These are phyloP conservation scores for Chymomyza procnemis DNA, from an alignment of 2,888 invertebrate genomes.

Conservation along the genomic window DNA sequence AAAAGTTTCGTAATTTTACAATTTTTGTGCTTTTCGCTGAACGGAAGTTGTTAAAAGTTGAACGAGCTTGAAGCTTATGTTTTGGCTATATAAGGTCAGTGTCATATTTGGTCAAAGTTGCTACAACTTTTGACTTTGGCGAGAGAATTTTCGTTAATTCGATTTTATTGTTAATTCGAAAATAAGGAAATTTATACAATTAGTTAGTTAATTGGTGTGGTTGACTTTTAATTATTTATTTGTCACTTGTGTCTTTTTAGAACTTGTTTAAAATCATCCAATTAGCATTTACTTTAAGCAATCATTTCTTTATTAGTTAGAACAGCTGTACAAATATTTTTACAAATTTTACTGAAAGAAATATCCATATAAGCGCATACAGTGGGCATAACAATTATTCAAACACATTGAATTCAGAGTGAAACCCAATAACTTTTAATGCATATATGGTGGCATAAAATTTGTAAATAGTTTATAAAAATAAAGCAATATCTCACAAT, in stretches of 20 bases:
- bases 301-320: neutral
- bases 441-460: too few relatives aligned
- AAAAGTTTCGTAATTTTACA: neutral
- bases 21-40: neutral
- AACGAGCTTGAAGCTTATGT: neutral
- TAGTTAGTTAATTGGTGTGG: neutral
- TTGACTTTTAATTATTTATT: neutral
- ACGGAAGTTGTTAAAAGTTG: neutral
- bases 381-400: too few relatives aligned
- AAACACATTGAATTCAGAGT: too few relatives aligned
- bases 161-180: neutral
- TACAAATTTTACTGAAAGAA: neutral
- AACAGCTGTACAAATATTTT: neutral
- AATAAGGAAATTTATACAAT: neutral
- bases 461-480: too few relatives aligned
- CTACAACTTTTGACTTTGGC: neutral
- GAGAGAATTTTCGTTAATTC: neutral
- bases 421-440: too few relatives aligned
- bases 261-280: neutral
- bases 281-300: neutral
- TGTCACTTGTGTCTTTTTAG: neutral
- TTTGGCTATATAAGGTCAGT: neutral
- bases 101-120: neutral
- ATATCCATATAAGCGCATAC: neutral
- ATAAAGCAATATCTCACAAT: too few relatives aligned